phyloP scores from a whole-genome alignment of 2,797 vertebrate genomes.

The Rhinichthys osculus region DNA sequence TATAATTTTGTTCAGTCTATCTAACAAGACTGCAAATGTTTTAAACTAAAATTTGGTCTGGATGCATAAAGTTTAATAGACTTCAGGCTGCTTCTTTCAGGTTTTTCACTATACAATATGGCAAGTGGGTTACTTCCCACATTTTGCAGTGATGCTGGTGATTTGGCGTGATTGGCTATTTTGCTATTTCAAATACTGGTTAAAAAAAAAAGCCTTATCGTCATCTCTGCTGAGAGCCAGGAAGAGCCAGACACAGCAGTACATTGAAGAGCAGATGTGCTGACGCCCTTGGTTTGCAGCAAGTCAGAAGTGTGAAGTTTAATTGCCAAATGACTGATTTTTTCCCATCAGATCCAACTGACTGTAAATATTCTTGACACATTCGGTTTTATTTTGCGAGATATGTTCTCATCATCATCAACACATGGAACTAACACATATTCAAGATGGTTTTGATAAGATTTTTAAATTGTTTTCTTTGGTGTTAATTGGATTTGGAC shows the following conservation, averaged over 20 bases:
- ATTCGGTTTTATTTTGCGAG: background rate
- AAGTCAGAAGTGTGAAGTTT: constrained; percentile 38
- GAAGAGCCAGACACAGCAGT: constrained; percentile 23
- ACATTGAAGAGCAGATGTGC: constrained; percentile 37
- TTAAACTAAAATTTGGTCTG: background rate
- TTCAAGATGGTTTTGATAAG: background rate
- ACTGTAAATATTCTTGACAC: constrained; percentile 8
- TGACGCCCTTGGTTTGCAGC: constrained; percentile 15
- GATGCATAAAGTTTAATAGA: background rate
- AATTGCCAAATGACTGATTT: constrained; percentile 3
- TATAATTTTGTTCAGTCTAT: background rate
- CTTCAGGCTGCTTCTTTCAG: background rate
- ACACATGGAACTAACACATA: background rate
- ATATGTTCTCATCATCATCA: background rate
- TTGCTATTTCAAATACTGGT: constrained; percentile 8
- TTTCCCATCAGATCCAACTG: background rate
- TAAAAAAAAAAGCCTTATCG: background rate
- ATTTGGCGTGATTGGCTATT: constrained; percentile 9
- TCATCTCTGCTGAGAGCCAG: constrained; percentile 26
- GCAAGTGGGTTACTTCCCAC: constrained; percentile 1
- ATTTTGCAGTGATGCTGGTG: constrained; percentile 25
- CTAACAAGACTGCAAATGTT: background rate
- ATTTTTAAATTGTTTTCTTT: background rate
- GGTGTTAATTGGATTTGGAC: background rate
- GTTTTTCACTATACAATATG: background rate